Conservation (phyloP, 2,113 vertebrate genomes). For the Parotia lawesii region DNA sequence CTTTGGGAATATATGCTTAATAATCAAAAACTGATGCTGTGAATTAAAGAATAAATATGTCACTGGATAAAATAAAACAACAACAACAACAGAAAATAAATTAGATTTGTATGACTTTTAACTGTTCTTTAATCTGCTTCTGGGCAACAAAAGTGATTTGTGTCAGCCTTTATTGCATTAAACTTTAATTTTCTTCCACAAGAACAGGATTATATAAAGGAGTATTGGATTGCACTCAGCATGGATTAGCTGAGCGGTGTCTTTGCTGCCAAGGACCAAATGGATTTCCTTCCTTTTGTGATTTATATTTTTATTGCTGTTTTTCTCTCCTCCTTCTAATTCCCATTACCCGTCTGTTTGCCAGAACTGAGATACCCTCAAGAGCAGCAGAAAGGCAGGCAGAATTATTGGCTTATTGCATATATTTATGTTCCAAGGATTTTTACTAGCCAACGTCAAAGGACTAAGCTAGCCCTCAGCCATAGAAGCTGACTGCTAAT, state of each 20-base stretch:
- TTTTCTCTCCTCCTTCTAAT: slow-evolving; percentile 68
- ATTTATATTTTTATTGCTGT: slow-evolving; percentile 81
- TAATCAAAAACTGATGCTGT: slow-evolving; percentile 68
- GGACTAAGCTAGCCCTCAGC: slow-evolving; percentile 45
- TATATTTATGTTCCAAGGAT: slow-evolving; percentile 71
- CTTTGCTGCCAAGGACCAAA: slow-evolving; percentile 79
- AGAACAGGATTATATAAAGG: slow-evolving; percentile 79
- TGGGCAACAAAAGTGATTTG: slow-evolving; percentile 82
- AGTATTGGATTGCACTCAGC: slow-evolving; percentile 83
- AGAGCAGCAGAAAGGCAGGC: slow-evolving; percentile 64
- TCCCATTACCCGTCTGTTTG: slow-evolving; percentile 75
- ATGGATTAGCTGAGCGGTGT: slow-evolving; percentile 76
- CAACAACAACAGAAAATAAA: slow-evolving; percentile 66
- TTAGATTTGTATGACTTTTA: slow-evolving; percentile 78
- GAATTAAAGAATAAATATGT: slow-evolving; percentile 75
- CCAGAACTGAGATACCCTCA: slow-evolving; percentile 70
- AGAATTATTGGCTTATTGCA: slow-evolving; percentile 73
- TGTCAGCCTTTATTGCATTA: slow-evolving; percentile 83
- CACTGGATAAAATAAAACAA: slow-evolving; percentile 66
- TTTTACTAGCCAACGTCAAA: slow-evolving; percentile 46
- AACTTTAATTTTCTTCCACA: slow-evolving; percentile 83
- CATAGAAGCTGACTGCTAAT: neutral
- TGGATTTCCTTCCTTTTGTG: slow-evolving; percentile 79
- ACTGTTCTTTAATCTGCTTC: slow-evolving; percentile 82
- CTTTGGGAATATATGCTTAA: slow-evolving; percentile 65